These are phyloP conservation scores for Epiblema foenella DNA, from an alignment of 2,888 invertebrate species.

Conservation along the genomic window DNA sequence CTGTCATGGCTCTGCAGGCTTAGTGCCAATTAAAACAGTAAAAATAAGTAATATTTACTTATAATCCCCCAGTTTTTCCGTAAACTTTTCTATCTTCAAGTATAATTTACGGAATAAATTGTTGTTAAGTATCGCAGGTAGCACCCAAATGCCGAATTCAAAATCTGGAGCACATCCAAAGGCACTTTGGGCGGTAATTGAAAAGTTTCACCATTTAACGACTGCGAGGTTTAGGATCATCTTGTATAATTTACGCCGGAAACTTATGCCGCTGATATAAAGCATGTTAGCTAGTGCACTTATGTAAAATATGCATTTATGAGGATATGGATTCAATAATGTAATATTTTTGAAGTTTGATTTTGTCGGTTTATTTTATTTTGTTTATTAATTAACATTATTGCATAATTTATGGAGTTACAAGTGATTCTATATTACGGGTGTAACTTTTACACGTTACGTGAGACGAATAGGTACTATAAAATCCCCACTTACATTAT, in stretches of 20 bases:
- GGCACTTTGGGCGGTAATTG: constrained; percentile 43
- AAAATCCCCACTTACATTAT: too few relatives aligned
- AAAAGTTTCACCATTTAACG: constrained; percentile 43
- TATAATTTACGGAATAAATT: not conserved
- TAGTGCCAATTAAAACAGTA: too few relatives aligned
- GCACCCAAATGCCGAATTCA: constrained; percentile 16
- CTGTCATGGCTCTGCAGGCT: too few relatives aligned
- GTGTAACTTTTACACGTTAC: too few relatives aligned
- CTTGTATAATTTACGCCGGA: constrained; percentile 40
- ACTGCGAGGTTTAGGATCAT: constrained; percentile 42
- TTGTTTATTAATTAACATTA: too few relatives aligned
- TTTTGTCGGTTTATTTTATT: too few relatives aligned
- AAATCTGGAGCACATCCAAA: constrained; percentile 34
- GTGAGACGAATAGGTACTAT: too few relatives aligned
- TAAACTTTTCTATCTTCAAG: not conserved
- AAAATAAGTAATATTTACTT: too few relatives aligned
- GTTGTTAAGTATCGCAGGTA: constrained; percentile 2
- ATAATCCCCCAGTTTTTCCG: too few relatives aligned
- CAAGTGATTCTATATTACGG: too few relatives aligned
- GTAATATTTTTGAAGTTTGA: too few relatives aligned
- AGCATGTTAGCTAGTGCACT: not conserved
- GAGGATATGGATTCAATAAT: not conserved
- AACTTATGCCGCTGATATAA: constrained; percentile 16
- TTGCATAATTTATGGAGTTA: too few relatives aligned
- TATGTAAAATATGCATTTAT: not conserved